Evolutionary conservation across 2,797 vertebrate species (phyloP).

Genomic region (Allochrocebus solatus): DNA sequence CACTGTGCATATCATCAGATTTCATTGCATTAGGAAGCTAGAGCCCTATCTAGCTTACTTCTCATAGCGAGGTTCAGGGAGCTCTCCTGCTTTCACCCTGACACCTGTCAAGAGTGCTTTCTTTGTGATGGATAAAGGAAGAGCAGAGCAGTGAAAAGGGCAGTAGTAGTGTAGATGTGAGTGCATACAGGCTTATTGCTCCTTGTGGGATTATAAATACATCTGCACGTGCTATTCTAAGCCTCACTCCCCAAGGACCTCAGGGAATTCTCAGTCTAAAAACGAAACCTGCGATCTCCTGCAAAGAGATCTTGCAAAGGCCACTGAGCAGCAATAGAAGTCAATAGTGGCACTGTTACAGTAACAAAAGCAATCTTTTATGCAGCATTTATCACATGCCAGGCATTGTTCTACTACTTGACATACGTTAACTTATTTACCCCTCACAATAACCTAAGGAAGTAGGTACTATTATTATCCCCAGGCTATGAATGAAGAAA

Average conservation of each 20-base stretch:
- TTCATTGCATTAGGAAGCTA: neutral
- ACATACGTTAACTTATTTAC: neutral
- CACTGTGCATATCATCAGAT: neutral
- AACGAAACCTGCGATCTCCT: neutral
- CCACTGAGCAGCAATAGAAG: neutral
- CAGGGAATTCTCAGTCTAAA: slow-evolving; percentile 20
- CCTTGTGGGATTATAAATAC: neutral
- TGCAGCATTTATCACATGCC: neutral
- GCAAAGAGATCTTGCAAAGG: slow-evolving; percentile 28
- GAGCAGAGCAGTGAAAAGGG: neutral
- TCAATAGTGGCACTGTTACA: neutral
- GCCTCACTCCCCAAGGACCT: neutral
- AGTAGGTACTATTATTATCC: neutral
- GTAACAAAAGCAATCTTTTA: neutral
- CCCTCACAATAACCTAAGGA: neutral
- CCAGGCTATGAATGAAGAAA: neutral
- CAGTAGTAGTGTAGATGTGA: neutral
- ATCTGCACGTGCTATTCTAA: neutral
- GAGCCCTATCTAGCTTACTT: neutral
- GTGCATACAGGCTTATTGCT: neutral
- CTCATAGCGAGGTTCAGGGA: neutral
- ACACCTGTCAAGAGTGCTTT: neutral
- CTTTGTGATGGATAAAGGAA: neutral
- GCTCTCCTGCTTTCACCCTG: neutral
- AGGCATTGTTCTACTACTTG: neutral